Base-by-base conservation (phyloP, 92 coral and sea anemone species). In the Metridium senile region DNA sequence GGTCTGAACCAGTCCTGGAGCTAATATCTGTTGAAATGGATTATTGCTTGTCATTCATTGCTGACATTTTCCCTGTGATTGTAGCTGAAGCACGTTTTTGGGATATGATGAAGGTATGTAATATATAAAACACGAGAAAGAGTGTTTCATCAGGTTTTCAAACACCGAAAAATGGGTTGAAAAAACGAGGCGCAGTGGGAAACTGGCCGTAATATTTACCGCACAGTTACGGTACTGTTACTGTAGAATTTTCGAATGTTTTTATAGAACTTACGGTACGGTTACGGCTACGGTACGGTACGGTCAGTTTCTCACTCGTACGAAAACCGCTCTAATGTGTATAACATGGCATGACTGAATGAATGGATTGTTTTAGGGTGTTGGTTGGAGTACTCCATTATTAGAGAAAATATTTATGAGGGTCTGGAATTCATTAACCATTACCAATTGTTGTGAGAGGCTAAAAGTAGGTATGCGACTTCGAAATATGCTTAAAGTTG, bases 301-400 rank as follows among this genome's bases (percentile, higher is more conserved):
- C n/a, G n/a, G n/a, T n/a, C n/a, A n/a, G n/a, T n/a, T n/a, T n/a
- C n/a, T n/a, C n/a, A n/a, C n/a, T n/a, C n/a, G n/a, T n/a, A n/a
- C n/a, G n/a, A n/a, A n/a, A n/a, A n/a, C n/a, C n/a, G n/a, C n/a
- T n/a, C n/a, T n/a, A n/a, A n/a, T n/a, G n/a, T n/a, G n/a, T n/a
- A n/a, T 45, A 7, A 16, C 51, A 45, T 16, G 51, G 9, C 16
- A 45, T 45, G 51, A 7, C 51, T 7, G 51, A 7, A 45, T 45
- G 51, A 7, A 45, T 45, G 65, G 29, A 58, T 21, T 58, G 2
- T 46, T 46, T 53, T 61, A 91, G 97, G 97, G 97, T 28, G 93
- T 91, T 33, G 97, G 97, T 10, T 91, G 97, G 97, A 88, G 89
- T 31, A 78, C 85, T 23, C 89, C 93, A n/a, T 70, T 91, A n/a